Evolutionary conservation across 2,113 vertebrate species (phyloP), one percentile per base, ranked within the genome.

Genomic region (Mastomys natalensis): DNA sequence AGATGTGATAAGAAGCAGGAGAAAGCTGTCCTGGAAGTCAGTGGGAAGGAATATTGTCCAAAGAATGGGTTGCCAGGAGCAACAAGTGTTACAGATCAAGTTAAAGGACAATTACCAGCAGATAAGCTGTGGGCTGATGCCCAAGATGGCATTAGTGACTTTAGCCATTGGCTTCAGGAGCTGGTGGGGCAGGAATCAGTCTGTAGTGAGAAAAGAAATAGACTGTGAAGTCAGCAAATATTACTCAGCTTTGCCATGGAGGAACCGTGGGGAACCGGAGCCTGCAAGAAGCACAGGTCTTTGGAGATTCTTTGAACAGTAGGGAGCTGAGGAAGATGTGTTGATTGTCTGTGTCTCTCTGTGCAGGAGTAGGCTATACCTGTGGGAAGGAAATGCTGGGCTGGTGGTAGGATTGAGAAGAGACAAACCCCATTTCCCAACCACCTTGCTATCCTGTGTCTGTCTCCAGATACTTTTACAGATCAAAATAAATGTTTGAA

Each of bases 241-340:
- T 11, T 55, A 31, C 40, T 37, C 24, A 55, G 66, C 40, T 43
- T 55, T 11, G 55, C 5, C 3, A 11, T 1, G 17, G 37, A 45
- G 37, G 34, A 22, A 40, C 22, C 6, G n/a, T 26, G 4, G 21
- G 31, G 5, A 58, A 22, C 0, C 0, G 7, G 34, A 21, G 26
- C 43, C 58, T 66, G 7, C 34, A 9, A 22, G 45, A 16, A 51
- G 1, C 45, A 37, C 13, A 5, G 45, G 40, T 43, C 29, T 37
- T 58, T 11, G 40, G 55, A 43, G 55, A 55, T 15, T 29, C 29
- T 1, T 19, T 40, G 2, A 17, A 10, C 37, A 7, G 53, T 34
- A 60, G 17, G 58, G 48, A 62, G 72, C 16, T 53, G 74, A 89
- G 91, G n/a, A 60, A n/a, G 68, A 31, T 37, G 43, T 73, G 53